phyloP scores from a whole-genome alignment of 2,888 invertebrate genomes.

The Troides helena region DNA sequence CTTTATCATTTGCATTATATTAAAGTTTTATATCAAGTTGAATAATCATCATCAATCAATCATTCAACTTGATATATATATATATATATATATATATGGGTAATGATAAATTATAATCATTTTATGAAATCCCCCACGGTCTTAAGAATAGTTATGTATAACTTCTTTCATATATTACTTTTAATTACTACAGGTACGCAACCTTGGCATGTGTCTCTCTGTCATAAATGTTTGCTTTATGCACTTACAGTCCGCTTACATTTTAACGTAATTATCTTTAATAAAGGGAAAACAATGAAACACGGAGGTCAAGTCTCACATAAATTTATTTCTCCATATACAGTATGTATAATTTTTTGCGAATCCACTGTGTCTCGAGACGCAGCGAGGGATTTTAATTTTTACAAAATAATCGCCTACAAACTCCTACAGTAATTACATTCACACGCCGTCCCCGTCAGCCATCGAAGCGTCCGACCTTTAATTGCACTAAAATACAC shows the following conservation, averaged over 20 bases:
- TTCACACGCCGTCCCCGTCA: slow-evolving; percentile 59
- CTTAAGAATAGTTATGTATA: too few relatives aligned
- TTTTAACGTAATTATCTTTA: not conserved
- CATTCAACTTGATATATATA: too few relatives aligned
- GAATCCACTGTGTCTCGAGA: slow-evolving; percentile 79
- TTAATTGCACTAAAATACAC: slow-evolving; percentile 61
- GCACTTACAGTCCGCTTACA: too few relatives aligned
- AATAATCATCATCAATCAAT: too few relatives aligned
- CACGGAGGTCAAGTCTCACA: slow-evolving; percentile 67
- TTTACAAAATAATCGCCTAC: slow-evolving; percentile 75
- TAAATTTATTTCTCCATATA: slow-evolving; percentile 80
- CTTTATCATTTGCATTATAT: too few relatives aligned
- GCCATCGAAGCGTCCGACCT: slow-evolving; percentile 60
- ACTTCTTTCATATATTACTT: too few relatives aligned
- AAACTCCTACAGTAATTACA: slow-evolving; percentile 64
- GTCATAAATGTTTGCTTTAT: not conserved
- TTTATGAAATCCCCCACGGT: too few relatives aligned
- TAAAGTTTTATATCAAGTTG: too few relatives aligned
- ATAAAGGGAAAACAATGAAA: slow-evolving; percentile 34
- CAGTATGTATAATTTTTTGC: slow-evolving; percentile 77
- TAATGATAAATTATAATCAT: too few relatives aligned
- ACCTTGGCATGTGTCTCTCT: not conserved
- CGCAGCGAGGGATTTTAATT: slow-evolving; percentile 66
- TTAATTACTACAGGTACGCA: too few relatives aligned
- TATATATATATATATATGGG: too few relatives aligned